Base-by-base conservation (phyloP, 2,797 vertebrate species). In the Poeciliopsis turneri region DNA sequence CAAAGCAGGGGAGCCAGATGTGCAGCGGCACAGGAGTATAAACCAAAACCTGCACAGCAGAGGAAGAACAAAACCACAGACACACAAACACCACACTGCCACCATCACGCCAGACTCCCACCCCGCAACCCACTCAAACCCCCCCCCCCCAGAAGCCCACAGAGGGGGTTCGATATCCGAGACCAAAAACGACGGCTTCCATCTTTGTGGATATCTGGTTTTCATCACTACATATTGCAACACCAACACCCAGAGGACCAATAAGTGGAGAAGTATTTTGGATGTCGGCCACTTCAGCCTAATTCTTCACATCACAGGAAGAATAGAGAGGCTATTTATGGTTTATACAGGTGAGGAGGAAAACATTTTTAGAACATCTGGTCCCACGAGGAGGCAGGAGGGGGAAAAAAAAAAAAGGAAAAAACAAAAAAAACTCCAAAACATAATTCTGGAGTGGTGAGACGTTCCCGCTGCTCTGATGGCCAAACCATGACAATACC, bases 1-100 rank as follows among this genome's bases (percentile, higher is more conserved):
- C 93, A 92, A 93, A 94, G 88, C 70, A 53, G 75, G 85, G 92
- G 88, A 78, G 83, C 91, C 93, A 93, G 93, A 95, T 95, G 94
- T 94, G 92, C 89, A 90, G 87, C 87, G 84, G 80, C 83, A 82
- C 82, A 68, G 83, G 80, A 84, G 85, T 51, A 79, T 53, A 76
- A 91, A 89, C 80, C 78, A 66, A 80, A 87, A 87, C 84, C 88
- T 82, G 88, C 78, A 82, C 81, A 86, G 88, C 75, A 75, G 83
- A 90, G 84, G 86, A 83, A 89, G 51, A 89, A 80, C 80, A 76
- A 86, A 90, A 88, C 88, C 91, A 89, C 90, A 93, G 88, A 88
- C 81, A 82, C 85, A 91, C 90, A 92, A 90, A 90, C 90, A 87
- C 81, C 79, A 61, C n/a, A 72, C 87, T 66, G 61, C 84, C 92